Conservation (phyloP, 2,113 vertebrate genomes). For the Antigone vipio region DNA sequence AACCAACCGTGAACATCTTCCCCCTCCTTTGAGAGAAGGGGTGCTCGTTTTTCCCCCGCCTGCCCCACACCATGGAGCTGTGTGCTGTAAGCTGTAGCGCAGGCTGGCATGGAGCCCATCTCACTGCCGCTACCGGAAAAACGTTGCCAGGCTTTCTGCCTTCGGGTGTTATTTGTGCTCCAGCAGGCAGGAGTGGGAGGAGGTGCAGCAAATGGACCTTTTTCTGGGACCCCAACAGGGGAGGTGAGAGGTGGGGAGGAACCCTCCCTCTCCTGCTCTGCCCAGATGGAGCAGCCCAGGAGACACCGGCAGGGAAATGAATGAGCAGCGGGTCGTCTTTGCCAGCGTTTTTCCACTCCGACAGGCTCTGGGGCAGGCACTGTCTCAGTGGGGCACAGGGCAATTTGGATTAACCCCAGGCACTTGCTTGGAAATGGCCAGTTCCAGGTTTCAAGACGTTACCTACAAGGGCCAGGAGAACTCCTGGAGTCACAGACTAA, state of each 20-base stretch:
- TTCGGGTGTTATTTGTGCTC: background rate
- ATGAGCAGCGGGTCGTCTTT: background rate
- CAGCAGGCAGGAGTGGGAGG: background rate
- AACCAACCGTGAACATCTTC: background rate
- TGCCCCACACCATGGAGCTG: fast-evolving
- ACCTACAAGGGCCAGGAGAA: background rate
- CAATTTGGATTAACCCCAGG: background rate
- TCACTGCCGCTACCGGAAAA: background rate
- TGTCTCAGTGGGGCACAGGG: background rate
- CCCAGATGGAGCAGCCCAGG: background rate
- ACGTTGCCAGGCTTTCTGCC: background rate
- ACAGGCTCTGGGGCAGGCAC: background rate
- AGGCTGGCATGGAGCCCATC: background rate
- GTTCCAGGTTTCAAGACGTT: background rate
- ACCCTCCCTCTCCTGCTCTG: background rate
- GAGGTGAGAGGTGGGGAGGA: background rate
- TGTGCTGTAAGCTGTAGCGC: background rate
- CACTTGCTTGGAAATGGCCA: background rate
- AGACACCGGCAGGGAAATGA: background rate
- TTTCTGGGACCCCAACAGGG: background rate
- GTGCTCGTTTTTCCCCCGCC: background rate
- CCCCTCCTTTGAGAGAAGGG: background rate
- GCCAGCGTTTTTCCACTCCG: background rate
- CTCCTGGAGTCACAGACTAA: background rate
- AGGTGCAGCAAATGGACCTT: background rate